Base-by-base conservation (phyloP, 2,797 vertebrate species). In the Anolis apletophallus region DNA sequence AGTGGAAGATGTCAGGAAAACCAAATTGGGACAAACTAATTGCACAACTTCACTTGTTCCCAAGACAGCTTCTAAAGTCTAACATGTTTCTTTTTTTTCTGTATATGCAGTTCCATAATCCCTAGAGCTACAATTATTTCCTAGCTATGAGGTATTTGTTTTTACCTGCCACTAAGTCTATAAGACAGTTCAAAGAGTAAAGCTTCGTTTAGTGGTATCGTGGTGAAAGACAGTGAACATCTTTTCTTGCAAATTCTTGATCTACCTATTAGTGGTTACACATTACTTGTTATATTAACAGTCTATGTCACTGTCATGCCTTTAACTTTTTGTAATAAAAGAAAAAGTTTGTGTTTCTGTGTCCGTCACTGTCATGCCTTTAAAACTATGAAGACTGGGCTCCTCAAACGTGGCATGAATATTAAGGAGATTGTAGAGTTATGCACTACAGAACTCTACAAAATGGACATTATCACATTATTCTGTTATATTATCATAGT, bases 71-170 rank as follows among this genome's bases (percentile, higher is more conserved):
- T 59, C 36, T 72, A 71, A 32, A 87, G 19, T 78, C 16, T 81
- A 52, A 52, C 50, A 55, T 36, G 1, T 64, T 61, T 72, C 54
- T 34, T 36, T 81, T 40, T 67, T 40, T 67, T 72, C 36, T 52
- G 29, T 59, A 19, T 74, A 34, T 76, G 71, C 61, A 50, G n/a
- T 59, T 76, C 23, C 21, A 59, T n/a, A 75, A 12, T 81, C 71
- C 80, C 73, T 36, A 83, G 85, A 83, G 86, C 55, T 78, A 83
- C 36, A 87, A 83, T 87, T 78, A 83, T 78, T 83, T 87, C 68
- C 67, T 87, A 83, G 36, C 64, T 77, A 11, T 50, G 64, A 52
- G 64, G 80, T 32, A 23, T 71, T 82, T 50, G 17, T 32, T 86
- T 88, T 52, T 80, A 89, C 85, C 72, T 87, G 0, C n/a, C 77